These are phyloP conservation scores for Scaptomyza montana DNA, from an alignment of 1,140 invertebrate species.

Conservation along the genomic window DNA sequence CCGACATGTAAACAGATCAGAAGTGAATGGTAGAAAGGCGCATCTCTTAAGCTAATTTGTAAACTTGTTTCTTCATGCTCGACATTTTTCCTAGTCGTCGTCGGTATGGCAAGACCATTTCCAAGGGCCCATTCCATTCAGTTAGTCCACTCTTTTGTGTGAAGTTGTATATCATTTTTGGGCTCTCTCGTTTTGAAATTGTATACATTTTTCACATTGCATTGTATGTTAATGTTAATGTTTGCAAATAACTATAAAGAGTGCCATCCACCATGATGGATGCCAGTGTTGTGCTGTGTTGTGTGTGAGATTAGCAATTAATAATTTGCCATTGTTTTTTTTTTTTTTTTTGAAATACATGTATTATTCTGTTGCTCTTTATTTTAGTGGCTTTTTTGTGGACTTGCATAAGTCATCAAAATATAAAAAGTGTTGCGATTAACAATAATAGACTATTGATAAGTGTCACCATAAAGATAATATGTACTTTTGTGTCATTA, in stretches of 20 bases:
- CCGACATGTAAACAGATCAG: conserved; percentile 33
- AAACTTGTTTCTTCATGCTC: conserved; percentile 64
- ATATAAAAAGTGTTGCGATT: conserved; percentile 10
- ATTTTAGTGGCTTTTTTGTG: too few species aligned
- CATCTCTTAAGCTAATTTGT: conserved; percentile 44
- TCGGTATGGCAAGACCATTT: neutral
- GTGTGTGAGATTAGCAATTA: conserved; percentile 28
- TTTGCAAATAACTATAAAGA: neutral
- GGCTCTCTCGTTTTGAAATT: conserved; percentile 61
- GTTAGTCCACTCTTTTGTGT: conserved; percentile 57
- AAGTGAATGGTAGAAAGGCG: conserved; percentile 22
- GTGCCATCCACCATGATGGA: too few species aligned
- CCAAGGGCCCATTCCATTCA: conserved; percentile 17
- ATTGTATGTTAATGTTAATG: conserved; percentile 67
- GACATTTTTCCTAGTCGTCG: conserved; percentile 52
- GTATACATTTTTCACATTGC: conserved; percentile 53
- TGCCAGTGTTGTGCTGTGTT: conserved; percentile 16
- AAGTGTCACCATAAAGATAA: conserved; percentile 45
- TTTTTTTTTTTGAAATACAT: too few species aligned
- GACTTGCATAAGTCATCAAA: conserved; percentile 19
- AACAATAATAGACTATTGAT: conserved; percentile 50
- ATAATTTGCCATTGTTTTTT: conserved; percentile 64
- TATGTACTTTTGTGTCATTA: neutral
- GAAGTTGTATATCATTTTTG: conserved; percentile 33
- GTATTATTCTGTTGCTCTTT: conserved; percentile 12